Evolutionary conservation across 2,888 invertebrate species (phyloP), one percentile per base, ranked within the genome.

Genomic region (Schrankia costaestrigalis): DNA sequence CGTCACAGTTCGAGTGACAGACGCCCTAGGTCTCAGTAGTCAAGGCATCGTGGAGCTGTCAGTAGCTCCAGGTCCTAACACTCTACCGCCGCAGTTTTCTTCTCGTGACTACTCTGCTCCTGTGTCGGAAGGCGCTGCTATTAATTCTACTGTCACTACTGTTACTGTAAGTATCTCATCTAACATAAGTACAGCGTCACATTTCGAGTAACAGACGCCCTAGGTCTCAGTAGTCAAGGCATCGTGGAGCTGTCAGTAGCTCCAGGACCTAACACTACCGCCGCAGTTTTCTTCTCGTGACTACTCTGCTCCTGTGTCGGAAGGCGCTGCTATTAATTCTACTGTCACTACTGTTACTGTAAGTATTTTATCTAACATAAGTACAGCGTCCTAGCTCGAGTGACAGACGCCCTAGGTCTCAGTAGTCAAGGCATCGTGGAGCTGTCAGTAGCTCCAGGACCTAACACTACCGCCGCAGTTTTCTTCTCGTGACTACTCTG

Each of bases 41-140:
- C 96, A 96, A 71, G 94, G 94, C 3, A 96, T 97, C 35, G 93
- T 97, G 13, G 97, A 97, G 69, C 90, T 97, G 5, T 91, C 92
- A 2, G 93, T 97, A 0, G 93, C 94, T 6, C 95, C 96, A 0
- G 96, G 96, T 1, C 96, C 96, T 90, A 31, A 97, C 92, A 82
- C 94, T 89, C 6, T 93, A 45, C 93, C 95, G 5, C 97, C 97
- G 0, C 90, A 93, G 35, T 97, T 97, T 72, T 91, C 93, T 1
- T 93, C 94, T 36, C 78, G 93, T n/a, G 91, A 94, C 1, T 96
- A 97, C 72, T 95, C 94, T 68, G 94, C 95, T 2, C 94, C 95
- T 54, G 94, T 97, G 6, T 96, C 95, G 47, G 96, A 97, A 74
- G 96, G 96, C 1, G 96, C 95, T 2, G 93, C 95, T 19, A 93